Evolutionary conservation across 92 coral and sea anemone species (phyloP).

Genomic region (Epizoanthus fatuus): DNA sequence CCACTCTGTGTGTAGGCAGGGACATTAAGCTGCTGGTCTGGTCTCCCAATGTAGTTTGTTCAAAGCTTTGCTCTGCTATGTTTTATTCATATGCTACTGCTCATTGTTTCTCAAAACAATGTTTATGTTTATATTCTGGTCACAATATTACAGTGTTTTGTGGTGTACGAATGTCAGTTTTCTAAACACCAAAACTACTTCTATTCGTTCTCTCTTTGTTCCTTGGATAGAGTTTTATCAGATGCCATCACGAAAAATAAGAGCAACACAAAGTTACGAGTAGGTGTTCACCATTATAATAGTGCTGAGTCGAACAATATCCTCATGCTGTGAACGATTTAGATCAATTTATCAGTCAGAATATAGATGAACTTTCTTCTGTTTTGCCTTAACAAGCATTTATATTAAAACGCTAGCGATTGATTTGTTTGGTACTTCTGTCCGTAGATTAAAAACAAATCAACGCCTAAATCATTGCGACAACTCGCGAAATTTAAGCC

Average conservation of each 20-base stretch:
- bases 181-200: neutral
- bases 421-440: neutral
- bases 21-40: too few relatives aligned
- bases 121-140: slow-evolving; percentile 49
- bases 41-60: too few relatives aligned
- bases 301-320: slow-evolving; percentile 17
- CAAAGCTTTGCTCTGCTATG: slow-evolving; percentile 13
- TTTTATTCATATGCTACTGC: slow-evolving; percentile 25
- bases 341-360: slow-evolving; percentile 26
- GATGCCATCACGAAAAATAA: slow-evolving; percentile 5
- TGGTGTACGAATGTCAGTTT: slow-evolving; percentile 5
- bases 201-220: neutral
- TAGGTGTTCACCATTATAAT: neutral
- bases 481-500: slow-evolving; percentile 7
- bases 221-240: slow-evolving; percentile 21
- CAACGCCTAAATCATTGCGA: neutral
- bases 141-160: slow-evolving; percentile 36
- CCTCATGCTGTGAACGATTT: slow-evolving; percentile 39
- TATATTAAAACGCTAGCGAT: neutral
- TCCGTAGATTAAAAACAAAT: neutral
- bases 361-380: slow-evolving; percentile 36
- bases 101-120: slow-evolving; percentile 18
- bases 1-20: too few relatives aligned
- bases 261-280: neutral
- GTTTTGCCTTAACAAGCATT: neutral